phyloP scores from a whole-genome alignment of 2,797 vertebrate species.

The Meda fulgida region DNA sequence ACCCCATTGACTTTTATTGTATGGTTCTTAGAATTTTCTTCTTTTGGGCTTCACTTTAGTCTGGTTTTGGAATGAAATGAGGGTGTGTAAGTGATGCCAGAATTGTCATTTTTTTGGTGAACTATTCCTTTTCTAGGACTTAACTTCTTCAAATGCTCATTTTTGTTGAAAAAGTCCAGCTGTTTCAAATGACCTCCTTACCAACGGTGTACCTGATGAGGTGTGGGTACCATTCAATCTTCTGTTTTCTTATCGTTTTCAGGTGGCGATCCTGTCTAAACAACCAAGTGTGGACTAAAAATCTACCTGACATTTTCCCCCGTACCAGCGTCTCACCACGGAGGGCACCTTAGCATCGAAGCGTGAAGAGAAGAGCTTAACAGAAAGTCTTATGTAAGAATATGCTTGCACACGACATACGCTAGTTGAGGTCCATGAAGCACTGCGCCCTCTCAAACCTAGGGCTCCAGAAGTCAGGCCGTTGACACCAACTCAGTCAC shows the following conservation, averaged over 20 bases:
- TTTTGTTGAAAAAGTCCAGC: slow-evolving; percentile 13
- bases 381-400: slow-evolving; percentile 62
- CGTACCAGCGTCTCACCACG: slow-evolving; percentile 53
- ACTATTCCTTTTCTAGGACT: slow-evolving; percentile 4
- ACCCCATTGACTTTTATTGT: neutral
- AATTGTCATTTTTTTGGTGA: neutral
- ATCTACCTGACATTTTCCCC: slow-evolving; percentile 44
- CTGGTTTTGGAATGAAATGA: neutral
- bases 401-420: slow-evolving; percentile 55
- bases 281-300: slow-evolving; percentile 54
- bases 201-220: slow-evolving; percentile 58
- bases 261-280: slow-evolving; percentile 44
- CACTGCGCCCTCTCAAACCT: neutral
- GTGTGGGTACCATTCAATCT: slow-evolving; percentile 45
- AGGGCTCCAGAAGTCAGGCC: slow-evolving; percentile 4
- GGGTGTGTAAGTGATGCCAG: neutral
- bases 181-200: slow-evolving; percentile 38
- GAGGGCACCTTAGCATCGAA: slow-evolving; percentile 40
- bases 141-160: neutral
- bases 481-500: slow-evolving; percentile 70
- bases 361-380: slow-evolving; percentile 51
- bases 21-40: neutral
- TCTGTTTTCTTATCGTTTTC: slow-evolving; percentile 37
- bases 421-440: slow-evolving; percentile 39
- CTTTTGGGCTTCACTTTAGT: neutral